A percentile compares a stretch with the other conserved stretches of the same genome.
phyloP scores from a whole-genome alignment of 2,113 vertebrate species.

The Oceanites oceanicus region DNA sequence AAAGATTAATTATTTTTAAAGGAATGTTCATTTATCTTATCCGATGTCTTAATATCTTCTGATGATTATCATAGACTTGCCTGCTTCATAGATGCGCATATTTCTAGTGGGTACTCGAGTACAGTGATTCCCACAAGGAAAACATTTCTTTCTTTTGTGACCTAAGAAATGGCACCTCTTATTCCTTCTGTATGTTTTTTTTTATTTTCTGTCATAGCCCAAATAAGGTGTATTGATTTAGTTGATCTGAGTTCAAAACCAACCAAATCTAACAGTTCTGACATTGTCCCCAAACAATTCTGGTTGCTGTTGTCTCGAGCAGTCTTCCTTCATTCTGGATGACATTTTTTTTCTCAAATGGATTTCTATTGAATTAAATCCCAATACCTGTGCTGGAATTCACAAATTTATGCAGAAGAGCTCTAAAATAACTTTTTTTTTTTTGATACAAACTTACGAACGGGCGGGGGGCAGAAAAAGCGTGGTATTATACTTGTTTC shows the following conservation, averaged over 20 bases:
- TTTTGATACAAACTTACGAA: not conserved
- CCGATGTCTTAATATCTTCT: not conserved
- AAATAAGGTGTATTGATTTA: not conserved
- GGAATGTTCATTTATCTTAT: not conserved
- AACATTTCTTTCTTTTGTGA: not conserved
- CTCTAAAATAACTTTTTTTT: not conserved
- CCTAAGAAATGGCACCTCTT: not conserved
- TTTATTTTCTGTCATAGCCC: not conserved
- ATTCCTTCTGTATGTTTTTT: not conserved
- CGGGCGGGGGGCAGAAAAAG: too few species aligned
- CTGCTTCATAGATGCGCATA: not conserved
- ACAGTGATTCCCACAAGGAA: not conserved
- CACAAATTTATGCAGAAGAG: not conserved
- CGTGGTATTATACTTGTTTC: not conserved
- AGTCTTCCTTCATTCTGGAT: not conserved
- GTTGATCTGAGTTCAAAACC: not conserved
- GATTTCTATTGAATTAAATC: not conserved
- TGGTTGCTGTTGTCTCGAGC: not conserved
- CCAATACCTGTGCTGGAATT: not conserved
- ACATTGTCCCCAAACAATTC: accelerated
- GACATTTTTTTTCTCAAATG: not conserved
- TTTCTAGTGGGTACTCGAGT: not conserved
- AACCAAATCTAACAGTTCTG: not conserved
- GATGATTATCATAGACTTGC: not conserved
- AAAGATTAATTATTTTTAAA: not conserved